phyloP scores from a whole-genome alignment of 1,140 invertebrate species.

The Drosophila mojavensis region DNA sequence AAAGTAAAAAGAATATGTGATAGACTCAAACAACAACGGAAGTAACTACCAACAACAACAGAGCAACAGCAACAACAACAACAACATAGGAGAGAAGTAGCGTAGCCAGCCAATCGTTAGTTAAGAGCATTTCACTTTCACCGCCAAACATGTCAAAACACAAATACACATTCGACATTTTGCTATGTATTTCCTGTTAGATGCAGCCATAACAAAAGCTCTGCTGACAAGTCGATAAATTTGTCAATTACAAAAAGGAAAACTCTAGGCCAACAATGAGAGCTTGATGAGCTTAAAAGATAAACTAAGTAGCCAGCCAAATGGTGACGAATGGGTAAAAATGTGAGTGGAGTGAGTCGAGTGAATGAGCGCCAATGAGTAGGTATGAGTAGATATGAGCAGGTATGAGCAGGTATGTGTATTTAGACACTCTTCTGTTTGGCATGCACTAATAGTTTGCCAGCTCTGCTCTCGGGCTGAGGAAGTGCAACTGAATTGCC shows the following conservation, averaged over 20 bases:
- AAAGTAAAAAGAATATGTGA: conserved; percentile 50
- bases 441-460: conserved; percentile 59
- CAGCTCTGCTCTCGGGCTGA: conserved; percentile 15
- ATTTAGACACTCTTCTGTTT: conserved; percentile 20
- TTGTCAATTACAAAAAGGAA: conserved; percentile 62
- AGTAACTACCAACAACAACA: conserved; percentile 34
- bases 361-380: not conserved
- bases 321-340: conserved; percentile 23
- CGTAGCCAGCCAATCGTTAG: conserved; percentile 5
- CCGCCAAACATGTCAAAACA: conserved; percentile 81
- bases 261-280: conserved; percentile 30
- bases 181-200: conserved; percentile 76
- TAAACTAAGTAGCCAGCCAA: conserved; percentile 61
- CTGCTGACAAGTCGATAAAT: conserved; percentile 63
- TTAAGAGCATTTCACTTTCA: conserved; percentile 76
- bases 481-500: conserved; percentile 35
- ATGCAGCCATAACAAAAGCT: conserved; percentile 56
- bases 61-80: not conserved
- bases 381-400: too few species aligned
- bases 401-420: too few species aligned
- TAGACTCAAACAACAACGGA: conserved; percentile 59
- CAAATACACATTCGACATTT: conserved; percentile 76
- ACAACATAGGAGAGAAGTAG: not conserved
- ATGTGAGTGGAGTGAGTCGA: not conserved
- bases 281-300: conserved; percentile 77